Evolutionary conservation across 2,888 invertebrate genomes (phyloP), one percentile per base, ranked within the genome.

Genomic region (Scaeva pyrastri): DNA sequence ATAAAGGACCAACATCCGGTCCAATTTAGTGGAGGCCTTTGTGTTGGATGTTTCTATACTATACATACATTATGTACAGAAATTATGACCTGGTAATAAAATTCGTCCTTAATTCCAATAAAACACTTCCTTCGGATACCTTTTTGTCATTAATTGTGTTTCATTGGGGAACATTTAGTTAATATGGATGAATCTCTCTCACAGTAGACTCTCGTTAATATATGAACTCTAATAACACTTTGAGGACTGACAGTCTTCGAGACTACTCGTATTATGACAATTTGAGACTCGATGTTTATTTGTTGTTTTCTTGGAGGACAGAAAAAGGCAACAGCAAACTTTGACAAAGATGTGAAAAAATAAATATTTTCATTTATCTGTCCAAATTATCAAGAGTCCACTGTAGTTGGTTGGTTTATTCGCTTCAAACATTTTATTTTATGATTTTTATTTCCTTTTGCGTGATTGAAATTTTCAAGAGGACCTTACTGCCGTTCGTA

Each of bases 391-490:
- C 14, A 1, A 12, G 21, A 41, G 2, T 21, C 21, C 12, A 60
- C 60, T 60, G 39, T 52, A 21, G n/a, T 52, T n/a, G n/a, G 6
- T 48, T 48, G 31, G 6, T 31, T 31, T 31, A 31, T 52, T 21
- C 8, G 19, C 14, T 12, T 21, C 21, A 21, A 60, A 60, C n/a
- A 19, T 43, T 62, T 62, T 26, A 41, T 62, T 64, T 43, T 26
- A 23, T 31, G 56, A 45, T 66, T 66, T 66, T 48, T 50, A 31
- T 66, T 50, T 66, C 21, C 21, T 48, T 50, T 50, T 50, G 4
- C 26, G 73, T 74, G 73, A 74, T 74, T 62, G 73, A 74, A 62
- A 74, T 74, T 60, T 58, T 39, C 23, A 12, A 50, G 50, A 66
- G 50, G 48, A 66, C 50, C 19, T n/a, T 21, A 58, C 4, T 14